Percentiles rank a stretch among this genome's conserved stretches.
Conservation (phyloP, 2,797 vertebrate genomes). For the Eremophila alpestris region DNA sequence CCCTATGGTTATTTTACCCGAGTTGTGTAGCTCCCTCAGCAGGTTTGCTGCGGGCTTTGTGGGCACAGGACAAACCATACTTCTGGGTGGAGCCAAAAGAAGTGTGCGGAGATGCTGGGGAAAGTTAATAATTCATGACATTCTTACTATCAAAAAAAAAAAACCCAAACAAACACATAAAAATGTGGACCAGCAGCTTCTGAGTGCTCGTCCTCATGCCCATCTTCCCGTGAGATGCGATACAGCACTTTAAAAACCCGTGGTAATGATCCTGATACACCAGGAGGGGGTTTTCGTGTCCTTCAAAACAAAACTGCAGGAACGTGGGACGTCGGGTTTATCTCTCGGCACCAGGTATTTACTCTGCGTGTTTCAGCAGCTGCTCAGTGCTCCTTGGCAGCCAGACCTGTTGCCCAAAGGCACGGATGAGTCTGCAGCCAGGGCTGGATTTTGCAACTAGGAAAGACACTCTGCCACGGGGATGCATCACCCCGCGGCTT, state of each 20-base stretch:
- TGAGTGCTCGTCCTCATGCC: neutral
- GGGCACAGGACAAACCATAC: neutral
- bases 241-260: fast-evolving
- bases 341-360: neutral
- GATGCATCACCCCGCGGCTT: neutral
- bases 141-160: neutral
- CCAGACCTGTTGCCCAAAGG: neutral
- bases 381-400: neutral
- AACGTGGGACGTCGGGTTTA: neutral
- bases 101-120: too few species aligned
- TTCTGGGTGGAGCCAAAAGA: neutral
- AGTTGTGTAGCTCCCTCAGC: neutral
- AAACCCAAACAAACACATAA: fast-evolving
- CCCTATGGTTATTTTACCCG: fast-evolving
- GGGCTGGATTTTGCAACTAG: neutral
- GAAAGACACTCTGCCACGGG: fast-evolving
- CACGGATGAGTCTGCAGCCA: neutral
- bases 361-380: neutral
- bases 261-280: neutral
- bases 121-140: fast-evolving
- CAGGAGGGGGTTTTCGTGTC: neutral
- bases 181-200: neutral
- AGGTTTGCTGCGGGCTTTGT: neutral
- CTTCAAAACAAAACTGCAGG: neutral
- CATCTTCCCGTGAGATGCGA: neutral